Evolutionary conservation across 2,888 invertebrate genomes (phyloP), one percentile per base, ranked within the genome.

Genomic region (Fragum fragum): DNA sequence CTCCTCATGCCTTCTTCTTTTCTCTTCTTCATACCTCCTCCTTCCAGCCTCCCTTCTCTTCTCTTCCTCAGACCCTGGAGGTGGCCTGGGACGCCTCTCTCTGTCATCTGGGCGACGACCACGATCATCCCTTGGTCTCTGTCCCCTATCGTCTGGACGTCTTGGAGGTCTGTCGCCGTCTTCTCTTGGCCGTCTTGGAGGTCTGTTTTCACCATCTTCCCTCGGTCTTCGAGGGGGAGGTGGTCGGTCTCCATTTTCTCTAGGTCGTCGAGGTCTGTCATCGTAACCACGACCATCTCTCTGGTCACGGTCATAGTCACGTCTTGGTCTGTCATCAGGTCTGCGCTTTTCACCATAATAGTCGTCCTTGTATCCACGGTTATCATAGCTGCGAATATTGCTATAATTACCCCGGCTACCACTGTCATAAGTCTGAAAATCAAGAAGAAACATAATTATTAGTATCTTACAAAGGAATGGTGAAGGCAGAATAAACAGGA

Each of bases 311-410:
- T 88, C 86, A 36, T 72, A 66, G n/a, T 79, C 80, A 14, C 73
- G 75, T 63, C 81, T 74, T 52, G 57, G 28, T 66, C 81, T 29
- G 61, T 78, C 76, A 55, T 78, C 83, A 57, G 36, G 76, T 63
- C 74, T 21, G 36, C 66, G 18, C 39, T 73, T 55, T 61, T 77
- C 53, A 39, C 66, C 7, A 2, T 70, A 52, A 52, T 72, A 61
- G 78, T 88, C 86, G 42, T 82, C 74, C 59, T 74, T 86, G 83
- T 88, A 88, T 77, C 84, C 90, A 73, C 87, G 86, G 81, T 89
- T 89, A 83, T 88, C 87, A 78, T 87, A 87, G 52, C 86, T 85
- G 16, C 71, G 59, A 73, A 52, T 57, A 55, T 59, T 85, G 85
- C 85, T 83, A 85, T 82, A 83, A 85, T 81, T 82, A 85, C 85